Conservation (phyloP, 1,140 invertebrate genomes). For the Zaprionus ghesquierei region DNA sequence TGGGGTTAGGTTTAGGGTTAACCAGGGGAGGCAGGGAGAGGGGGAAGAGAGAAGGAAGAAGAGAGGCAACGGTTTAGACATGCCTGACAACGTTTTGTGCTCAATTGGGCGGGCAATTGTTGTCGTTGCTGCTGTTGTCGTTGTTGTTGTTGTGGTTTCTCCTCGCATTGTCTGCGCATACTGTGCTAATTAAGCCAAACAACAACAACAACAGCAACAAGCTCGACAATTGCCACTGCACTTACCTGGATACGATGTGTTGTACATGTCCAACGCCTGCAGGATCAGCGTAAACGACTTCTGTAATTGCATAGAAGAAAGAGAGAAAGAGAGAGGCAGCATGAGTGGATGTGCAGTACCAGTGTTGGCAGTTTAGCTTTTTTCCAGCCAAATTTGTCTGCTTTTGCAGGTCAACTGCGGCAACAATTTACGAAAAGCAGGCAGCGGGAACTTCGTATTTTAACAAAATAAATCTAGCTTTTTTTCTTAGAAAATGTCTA, state of each 20-base stretch:
- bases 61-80: slow-evolving; percentile 56
- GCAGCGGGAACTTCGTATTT: no score
- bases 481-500: no score
- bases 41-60: slow-evolving; percentile 18
- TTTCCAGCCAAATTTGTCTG: no score
- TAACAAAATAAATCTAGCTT: no score
- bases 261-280: slow-evolving; percentile 92
- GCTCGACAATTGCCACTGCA: slow-evolving; percentile 69
- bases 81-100: slow-evolving; percentile 66
- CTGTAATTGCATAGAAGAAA: slow-evolving; percentile 84
- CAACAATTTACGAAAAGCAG: no score
- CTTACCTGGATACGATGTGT: slow-evolving; percentile 87
- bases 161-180: slow-evolving; percentile 23
- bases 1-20: slow-evolving; percentile 20
- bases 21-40: neutral
- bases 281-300: slow-evolving; percentile 95
- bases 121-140: slow-evolving; percentile 28
- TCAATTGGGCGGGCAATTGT: slow-evolving; percentile 35
- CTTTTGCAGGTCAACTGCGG: no score
- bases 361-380: no score
- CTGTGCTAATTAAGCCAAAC: slow-evolving; percentile 74
- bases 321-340: neutral
- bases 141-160: slow-evolving; percentile 2
- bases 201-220: slow-evolving; percentile 8
- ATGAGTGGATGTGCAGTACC: slow-evolving; percentile 5